Evolutionary conservation across 2,888 invertebrate genomes (phyloP).

Genomic region (Bugulina stolonifera): DNA sequence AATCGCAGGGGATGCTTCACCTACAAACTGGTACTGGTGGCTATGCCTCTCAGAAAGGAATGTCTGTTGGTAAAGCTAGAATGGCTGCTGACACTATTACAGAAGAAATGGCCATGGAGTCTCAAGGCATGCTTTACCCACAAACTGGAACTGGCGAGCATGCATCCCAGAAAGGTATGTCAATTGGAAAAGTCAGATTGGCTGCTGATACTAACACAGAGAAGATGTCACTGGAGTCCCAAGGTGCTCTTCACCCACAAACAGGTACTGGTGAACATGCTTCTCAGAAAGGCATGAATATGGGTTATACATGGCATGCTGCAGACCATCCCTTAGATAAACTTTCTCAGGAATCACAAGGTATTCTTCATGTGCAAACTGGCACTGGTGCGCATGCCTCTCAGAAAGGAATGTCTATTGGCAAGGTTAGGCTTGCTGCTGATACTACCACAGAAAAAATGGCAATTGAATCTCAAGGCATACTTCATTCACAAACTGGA

Average conservation of each 20-base stretch:
- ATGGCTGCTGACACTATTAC: background rate
- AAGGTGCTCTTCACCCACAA: background rate
- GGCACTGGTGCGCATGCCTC: background rate
- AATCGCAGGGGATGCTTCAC: constrained; percentile 1
- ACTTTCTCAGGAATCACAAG: background rate
- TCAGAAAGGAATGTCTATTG: constrained; percentile 15
- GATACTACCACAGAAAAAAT: background rate
- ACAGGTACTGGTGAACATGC: constrained; percentile 10
- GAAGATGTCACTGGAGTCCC: background rate
- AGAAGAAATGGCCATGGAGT: background rate
- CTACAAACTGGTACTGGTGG: background rate
- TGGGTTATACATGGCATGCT: background rate
- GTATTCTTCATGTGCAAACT: constrained; percentile 16
- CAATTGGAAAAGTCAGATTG: background rate
- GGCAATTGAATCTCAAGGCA: constrained; percentile 4
- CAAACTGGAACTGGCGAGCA: constrained; percentile 20
- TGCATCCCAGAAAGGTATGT: constrained; percentile 22
- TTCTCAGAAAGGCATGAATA: constrained; percentile 16
- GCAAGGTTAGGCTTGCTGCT: background rate
- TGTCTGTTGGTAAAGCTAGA: constrained; percentile 1
- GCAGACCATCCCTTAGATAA: background rate
- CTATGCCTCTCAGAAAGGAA: constrained; percentile 18
- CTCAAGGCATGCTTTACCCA: background rate
- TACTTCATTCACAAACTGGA: constrained; percentile 11
- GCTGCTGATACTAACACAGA: constrained; percentile 1